Base-by-base conservation (phyloP, 1,140 invertebrate genomes). In the Temnothorax nylanderi region DNA sequence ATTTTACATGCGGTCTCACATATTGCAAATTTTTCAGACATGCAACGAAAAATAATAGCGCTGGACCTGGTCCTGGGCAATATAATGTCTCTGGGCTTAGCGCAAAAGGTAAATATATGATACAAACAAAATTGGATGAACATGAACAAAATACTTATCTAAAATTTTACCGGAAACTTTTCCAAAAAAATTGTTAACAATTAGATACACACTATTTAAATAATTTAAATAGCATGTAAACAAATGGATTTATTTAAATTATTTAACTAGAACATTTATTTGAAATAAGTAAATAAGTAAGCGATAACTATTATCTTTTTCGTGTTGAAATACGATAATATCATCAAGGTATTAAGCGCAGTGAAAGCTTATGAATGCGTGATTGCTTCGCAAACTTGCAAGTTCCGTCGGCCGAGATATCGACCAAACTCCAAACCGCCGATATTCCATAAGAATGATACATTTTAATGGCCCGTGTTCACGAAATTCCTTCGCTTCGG, bases 71-170 rank as follows among this genome's bases (percentile, higher is more conserved):
- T 32, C 98, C 98, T 10, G 98, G 98, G 5, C 97, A 97, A 87
- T 98, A 98, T 93, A 98, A 98, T 94, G 97, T 98, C 18, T 97
- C 97, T 72, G 98, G 98, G 32, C 96, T 98, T 88, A 97, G 97
- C 78, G 96, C 97, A 62, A 98, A 98, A 97, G 98, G 98, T 96
- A 96, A 95, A 87, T 92, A 10, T 16, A 6, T 47, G 4, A 21
- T 16, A 67, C 2, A 37, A 69, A 78, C 16, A 13, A 13, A 67
- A 80, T 51, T 67, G 51, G 0, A 4, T 26, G 26, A 26, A 26
- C 26, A 26, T 26, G 26, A 41, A 41, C 10, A 69, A 0, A 47
- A 26, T 16, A 21, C 7, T 75, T 75, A 13, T 32, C 47, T n/a
- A 34, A 77, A 47, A 64, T 64, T 64, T 64, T 64, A 62, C 44